A percentile compares a stretch with the other conserved stretches of the same genome.
phyloP scores from a whole-genome alignment of 2,888 invertebrate genomes.

The Eupithecia insigniata region DNA sequence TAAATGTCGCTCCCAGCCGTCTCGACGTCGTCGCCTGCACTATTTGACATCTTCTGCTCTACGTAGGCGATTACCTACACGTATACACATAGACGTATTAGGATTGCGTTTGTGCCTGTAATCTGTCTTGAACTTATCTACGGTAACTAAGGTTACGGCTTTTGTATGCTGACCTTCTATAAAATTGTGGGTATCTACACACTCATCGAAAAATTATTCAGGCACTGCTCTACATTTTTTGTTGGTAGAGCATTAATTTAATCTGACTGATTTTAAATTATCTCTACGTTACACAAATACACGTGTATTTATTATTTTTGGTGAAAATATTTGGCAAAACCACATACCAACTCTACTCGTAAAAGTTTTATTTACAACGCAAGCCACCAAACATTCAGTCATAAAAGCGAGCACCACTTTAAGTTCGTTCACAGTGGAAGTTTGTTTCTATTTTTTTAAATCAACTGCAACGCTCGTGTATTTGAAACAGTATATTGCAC shows the following conservation, averaged over 20 bases:
- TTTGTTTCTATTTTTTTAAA: conserved; percentile 22
- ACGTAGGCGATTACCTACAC: conserved; percentile 14
- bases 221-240: background rate
- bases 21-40: conserved; percentile 24
- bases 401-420: conserved; percentile 13
- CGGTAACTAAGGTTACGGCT: conserved; percentile 5
- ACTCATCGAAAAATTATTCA: no score
- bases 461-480: conserved; percentile 26
- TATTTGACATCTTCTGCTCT: conserved; percentile 23
- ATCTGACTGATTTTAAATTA: background rate
- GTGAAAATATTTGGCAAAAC: conserved; percentile 7
- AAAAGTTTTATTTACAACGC: conserved; percentile 14
- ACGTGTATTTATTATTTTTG: background rate
- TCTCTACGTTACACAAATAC: background rate
- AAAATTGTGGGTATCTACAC: background rate
- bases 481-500: conserved; percentile 15
- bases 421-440: background rate
- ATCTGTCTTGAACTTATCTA: conserved; percentile 14
- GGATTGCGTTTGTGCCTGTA: conserved; percentile 17
- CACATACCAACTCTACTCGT: conserved; percentile 6
- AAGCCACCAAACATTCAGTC: conserved; percentile 2
- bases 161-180: background rate
- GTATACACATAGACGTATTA: no score
- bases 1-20: conserved; percentile 28
- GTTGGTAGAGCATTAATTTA: background rate